Percentiles rank a stretch among this genome's conserved stretches.
Evolutionary conservation across 2,888 invertebrate genomes (phyloP).

Genomic region (Latrodectus elegans): DNA sequence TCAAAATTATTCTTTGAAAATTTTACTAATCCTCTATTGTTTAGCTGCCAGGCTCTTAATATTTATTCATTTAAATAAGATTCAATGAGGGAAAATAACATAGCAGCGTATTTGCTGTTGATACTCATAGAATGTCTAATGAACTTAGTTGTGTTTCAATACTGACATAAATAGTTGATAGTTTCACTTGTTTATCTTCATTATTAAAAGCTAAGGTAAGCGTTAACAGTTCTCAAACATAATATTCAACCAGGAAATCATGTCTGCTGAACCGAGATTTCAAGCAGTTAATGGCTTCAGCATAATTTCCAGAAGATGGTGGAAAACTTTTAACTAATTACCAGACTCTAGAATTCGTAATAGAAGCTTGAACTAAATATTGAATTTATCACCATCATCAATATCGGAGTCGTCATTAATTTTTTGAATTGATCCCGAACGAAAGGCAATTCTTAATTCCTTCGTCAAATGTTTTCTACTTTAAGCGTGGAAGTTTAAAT

Average conservation of each 20-base stretch:
- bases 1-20: neutral
- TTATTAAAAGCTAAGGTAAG: neutral
- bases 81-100: constrained; percentile 4
- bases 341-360: too few species aligned
- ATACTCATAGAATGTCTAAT: neutral
- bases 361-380: too few species aligned
- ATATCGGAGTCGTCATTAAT: too few species aligned
- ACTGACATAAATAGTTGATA: neutral
- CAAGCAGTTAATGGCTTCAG: neutral
- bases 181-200: neutral
- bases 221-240: constrained; percentile 8
- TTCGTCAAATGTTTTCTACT: too few species aligned
- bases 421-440: too few species aligned
- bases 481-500: too few species aligned
- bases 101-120: constrained; percentile 12
- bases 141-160: neutral
- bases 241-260: constrained; percentile 17
- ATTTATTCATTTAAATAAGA: neutral
- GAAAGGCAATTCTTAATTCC: too few species aligned
- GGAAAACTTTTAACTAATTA: too few species aligned
- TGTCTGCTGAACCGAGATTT: constrained; percentile 1
- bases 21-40: neutral
- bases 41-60: neutral
- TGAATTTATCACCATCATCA: too few species aligned
- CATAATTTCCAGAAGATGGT: neutral